A percentile compares a stretch with the other conserved stretches of the same genome.
phyloP scores from a whole-genome alignment of 2,113 vertebrate species.

The Rhabdomys dilectus region DNA sequence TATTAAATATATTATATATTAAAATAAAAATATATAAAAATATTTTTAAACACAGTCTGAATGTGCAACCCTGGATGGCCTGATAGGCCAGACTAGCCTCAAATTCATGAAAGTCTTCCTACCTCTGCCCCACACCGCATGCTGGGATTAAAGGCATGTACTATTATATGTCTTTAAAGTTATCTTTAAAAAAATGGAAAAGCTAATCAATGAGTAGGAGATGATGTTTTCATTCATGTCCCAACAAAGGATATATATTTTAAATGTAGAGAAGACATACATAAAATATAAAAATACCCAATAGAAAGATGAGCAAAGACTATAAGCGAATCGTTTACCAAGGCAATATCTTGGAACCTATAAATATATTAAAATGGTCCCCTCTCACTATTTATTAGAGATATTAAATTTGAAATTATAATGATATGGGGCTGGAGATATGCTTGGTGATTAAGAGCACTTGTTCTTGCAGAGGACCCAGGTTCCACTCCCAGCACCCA shows the following conservation, averaged over 20 bases:
- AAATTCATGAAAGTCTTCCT: neutral
- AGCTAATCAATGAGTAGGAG: neutral
- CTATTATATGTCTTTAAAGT: neutral
- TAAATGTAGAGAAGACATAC: neutral
- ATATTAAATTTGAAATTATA: conserved; percentile 36
- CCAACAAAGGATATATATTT: neutral
- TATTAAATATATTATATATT: neutral
- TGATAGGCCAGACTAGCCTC: neutral
- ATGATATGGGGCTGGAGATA: neutral
- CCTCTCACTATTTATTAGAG: conserved; percentile 3
- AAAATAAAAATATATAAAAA: neutral
- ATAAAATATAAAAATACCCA: neutral
- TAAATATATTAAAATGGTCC: conserved; percentile 11
- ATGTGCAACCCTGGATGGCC: neutral
- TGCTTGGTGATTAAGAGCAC: neutral
- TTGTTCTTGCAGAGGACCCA: neutral
- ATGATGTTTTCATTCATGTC: neutral
- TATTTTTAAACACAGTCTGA: neutral
- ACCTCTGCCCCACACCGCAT: neutral
- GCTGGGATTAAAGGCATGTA: neutral
- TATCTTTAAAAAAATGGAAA: neutral
- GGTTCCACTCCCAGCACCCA: neutral
- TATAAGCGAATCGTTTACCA: neutral
- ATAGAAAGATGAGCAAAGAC: conserved; percentile 1
- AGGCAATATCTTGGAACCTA: neutral